Percentiles rank a stretch among this genome's conserved stretches.
Evolutionary conservation across 2,888 invertebrate genomes (phyloP).

Genomic region (Apotomis betuletana): DNA sequence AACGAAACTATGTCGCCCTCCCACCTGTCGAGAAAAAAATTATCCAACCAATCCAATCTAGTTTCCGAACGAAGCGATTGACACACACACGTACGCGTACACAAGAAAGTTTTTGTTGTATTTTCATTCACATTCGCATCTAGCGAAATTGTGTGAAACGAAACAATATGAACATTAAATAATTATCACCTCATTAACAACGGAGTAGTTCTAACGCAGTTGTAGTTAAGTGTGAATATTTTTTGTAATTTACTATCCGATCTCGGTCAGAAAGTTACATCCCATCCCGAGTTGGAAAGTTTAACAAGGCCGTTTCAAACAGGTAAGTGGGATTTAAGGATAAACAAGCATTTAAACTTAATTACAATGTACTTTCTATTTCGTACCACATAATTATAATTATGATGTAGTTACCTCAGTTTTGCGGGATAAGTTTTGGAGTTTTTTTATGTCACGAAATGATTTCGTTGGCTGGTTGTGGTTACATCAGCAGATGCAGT

Average conservation of each 20-base stretch:
- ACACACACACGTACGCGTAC: slow-evolving; percentile 48
- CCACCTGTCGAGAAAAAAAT: slow-evolving; percentile 10
- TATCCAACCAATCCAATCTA: neutral
- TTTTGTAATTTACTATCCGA: slow-evolving; percentile 12
- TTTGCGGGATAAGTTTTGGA: neutral
- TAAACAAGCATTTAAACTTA: slow-evolving; percentile 19
- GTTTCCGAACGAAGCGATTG: slow-evolving; percentile 53
- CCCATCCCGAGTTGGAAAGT: slow-evolving; percentile 58
- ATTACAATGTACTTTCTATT: slow-evolving; percentile 17
- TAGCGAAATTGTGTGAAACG: slow-evolving; percentile 55
- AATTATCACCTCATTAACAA: slow-evolving; percentile 1
- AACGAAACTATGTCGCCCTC: slow-evolving; percentile 25
- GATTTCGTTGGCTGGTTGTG: neutral
- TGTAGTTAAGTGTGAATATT: slow-evolving; percentile 12
- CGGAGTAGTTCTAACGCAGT: neutral
- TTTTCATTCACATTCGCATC: slow-evolving; percentile 10
- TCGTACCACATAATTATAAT: neutral
- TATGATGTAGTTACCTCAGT: neutral
- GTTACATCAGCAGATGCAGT: slow-evolving; percentile 5
- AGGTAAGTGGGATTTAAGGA: slow-evolving; percentile 57
- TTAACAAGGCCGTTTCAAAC: slow-evolving; percentile 62
- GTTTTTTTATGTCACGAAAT: slow-evolving; percentile 18
- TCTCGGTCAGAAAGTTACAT: slow-evolving; percentile 41
- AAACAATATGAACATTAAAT: neutral
- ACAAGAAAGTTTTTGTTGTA: slow-evolving; percentile 25